phyloP scores from a whole-genome alignment of 1,140 invertebrate genomes.

The Pogonognathellus flavescens region DNA sequence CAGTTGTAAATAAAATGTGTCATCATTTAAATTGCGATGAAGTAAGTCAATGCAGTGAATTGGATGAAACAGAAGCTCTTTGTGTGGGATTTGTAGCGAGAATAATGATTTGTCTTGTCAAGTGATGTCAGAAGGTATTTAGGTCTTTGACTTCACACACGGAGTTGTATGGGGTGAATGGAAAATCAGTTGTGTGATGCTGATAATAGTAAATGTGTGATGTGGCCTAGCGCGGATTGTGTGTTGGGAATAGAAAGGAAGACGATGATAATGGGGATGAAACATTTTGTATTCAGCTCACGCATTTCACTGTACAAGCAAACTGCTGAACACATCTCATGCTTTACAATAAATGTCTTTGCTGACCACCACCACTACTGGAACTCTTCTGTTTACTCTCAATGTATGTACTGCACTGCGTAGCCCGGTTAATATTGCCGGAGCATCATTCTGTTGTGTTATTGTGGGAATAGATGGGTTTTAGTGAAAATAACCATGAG shows the following conservation, averaged over 20 bases:
- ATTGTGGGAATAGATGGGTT: background rate
- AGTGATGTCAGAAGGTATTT: slow-evolving; percentile 22
- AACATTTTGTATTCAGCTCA: slow-evolving; percentile 22
- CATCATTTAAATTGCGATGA: background rate
- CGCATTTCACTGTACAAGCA: background rate
- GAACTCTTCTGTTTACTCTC: too few relatives aligned
- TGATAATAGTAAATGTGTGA: background rate
- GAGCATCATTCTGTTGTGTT: background rate
- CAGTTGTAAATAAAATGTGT: background rate
- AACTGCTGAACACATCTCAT: slow-evolving; percentile 31
- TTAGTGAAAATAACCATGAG: slow-evolving; percentile 27
- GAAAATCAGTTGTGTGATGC: slow-evolving; percentile 25
- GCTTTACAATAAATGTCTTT: slow-evolving; percentile 18
- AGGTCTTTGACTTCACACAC: slow-evolving; percentile 10
- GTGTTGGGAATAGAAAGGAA: slow-evolving; percentile 18
- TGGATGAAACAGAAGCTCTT: background rate
- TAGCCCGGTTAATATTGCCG: background rate
- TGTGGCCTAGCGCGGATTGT: background rate
- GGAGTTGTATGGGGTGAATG: slow-evolving; percentile 18
- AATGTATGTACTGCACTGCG: background rate
- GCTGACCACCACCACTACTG: slow-evolving; percentile 4
- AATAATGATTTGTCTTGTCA: slow-evolving; percentile 7
- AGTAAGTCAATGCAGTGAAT: background rate
- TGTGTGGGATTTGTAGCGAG: background rate
- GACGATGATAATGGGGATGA: slow-evolving; percentile 30